A percentile compares a stretch with the other conserved stretches of the same genome.
phyloP scores from a whole-genome alignment of 35 echinoderm and acorn worm species.

The Ptychodera flava region DNA sequence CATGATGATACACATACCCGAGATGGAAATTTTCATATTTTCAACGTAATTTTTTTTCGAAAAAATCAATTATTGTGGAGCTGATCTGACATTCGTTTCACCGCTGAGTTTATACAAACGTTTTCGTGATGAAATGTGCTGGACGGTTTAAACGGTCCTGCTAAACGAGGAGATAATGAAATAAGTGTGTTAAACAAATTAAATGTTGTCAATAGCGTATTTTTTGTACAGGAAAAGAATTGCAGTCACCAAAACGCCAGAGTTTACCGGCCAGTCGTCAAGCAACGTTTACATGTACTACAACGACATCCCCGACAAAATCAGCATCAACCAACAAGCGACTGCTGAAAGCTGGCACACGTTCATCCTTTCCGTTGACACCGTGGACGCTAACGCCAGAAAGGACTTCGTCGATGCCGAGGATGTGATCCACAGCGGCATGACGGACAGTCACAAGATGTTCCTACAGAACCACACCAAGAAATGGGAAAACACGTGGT shows the following conservation, averaged over 20 bases:
- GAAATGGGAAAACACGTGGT: slow-evolving; percentile 74
- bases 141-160: too few relatives aligned
- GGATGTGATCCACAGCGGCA: background rate
- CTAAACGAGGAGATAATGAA: too few relatives aligned
- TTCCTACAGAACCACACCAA: slow-evolving; percentile 36
- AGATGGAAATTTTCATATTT: too few relatives aligned
- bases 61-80: too few relatives aligned
- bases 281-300: slow-evolving; percentile 49
- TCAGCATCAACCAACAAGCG: slow-evolving; percentile 35
- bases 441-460: background rate
- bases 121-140: too few relatives aligned
- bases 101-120: too few relatives aligned
- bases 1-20: too few relatives aligned
- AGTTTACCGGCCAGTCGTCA: background rate
- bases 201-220: too few relatives aligned
- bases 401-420: slow-evolving; percentile 13
- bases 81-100: too few relatives aligned
- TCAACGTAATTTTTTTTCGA: too few relatives aligned
- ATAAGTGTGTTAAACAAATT: too few relatives aligned
- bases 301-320: slow-evolving; percentile 38
- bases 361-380: slow-evolving; percentile 64
- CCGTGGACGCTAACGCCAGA: slow-evolving; percentile 8
- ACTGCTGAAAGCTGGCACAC: slow-evolving; percentile 38
- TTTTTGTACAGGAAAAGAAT: background rate
- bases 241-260: background rate